phyloP scores from a whole-genome alignment of 2,888 invertebrate genomes.

The Synergus itoensis region DNA sequence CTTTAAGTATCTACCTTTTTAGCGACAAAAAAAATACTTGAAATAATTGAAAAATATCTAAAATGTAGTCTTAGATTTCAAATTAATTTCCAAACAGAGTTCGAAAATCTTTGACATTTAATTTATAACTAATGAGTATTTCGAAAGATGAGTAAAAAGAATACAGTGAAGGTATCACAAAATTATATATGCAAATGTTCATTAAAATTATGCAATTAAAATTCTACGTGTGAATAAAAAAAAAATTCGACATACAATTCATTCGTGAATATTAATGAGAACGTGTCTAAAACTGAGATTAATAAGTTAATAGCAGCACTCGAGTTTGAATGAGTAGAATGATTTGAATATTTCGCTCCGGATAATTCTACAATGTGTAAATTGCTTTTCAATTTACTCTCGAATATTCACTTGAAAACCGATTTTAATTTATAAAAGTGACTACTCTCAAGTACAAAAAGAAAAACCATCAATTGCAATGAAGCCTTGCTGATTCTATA shows the following conservation, averaged over 20 bases:
- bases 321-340: slow-evolving; percentile 10
- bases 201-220: slow-evolving; percentile 16
- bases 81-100: background rate
- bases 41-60: no score
- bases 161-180: slow-evolving; percentile 55
- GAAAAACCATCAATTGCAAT: background rate
- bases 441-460: background rate
- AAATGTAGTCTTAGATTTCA: no score
- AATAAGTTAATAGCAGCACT: slow-evolving; percentile 17
- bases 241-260: background rate
- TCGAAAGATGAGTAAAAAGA: slow-evolving; percentile 46
- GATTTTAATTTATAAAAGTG: slow-evolving; percentile 30
- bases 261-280: background rate
- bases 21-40: background rate
- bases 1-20: background rate
- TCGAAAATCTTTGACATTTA: background rate
- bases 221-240: background rate
- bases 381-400: slow-evolving; percentile 12
- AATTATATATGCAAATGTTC: slow-evolving; percentile 44
- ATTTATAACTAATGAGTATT: slow-evolving; percentile 16
- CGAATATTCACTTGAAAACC: slow-evolving; percentile 43
- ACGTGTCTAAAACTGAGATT: background rate
- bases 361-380: slow-evolving; percentile 15
- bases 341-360: slow-evolving; percentile 30
- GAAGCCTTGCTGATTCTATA: slow-evolving; percentile 20